Evolutionary conservation across 2,113 vertebrate genomes (phyloP), one percentile per base, ranked within the genome.

Genomic region (Vicugna pacos): DNA sequence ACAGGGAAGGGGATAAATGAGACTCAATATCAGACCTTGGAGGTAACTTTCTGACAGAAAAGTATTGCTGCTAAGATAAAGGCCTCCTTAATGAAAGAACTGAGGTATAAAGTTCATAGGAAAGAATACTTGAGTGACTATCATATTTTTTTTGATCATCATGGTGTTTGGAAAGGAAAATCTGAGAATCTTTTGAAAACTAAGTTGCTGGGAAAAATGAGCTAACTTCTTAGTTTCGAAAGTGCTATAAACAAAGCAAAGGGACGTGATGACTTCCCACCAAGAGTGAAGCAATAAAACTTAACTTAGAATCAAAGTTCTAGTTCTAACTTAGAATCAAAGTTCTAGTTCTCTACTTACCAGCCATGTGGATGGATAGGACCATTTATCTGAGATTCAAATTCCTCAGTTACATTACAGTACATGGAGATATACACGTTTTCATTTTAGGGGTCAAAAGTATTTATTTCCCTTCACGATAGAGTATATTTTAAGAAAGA

Each of bases 1-100:
- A 81, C 3, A 76, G 24, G 54, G 35, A 77, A 42, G 28, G 30
- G 35, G 14, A 67, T 75, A 77, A 84, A 11, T 58, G 35, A 67
- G n/a, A 75, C 32, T 83, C 3, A 13, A 64, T 20, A 76, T 1
- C 35, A 89, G 62, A 77, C 3, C 48, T 35, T n/a, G 11, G 30
- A 77, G 2, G 6, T 89, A 94, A 84, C 15, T 54, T 91, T 90
- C 28, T 82, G 48, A 20, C 32, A 46, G 20, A 60, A 83, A 60
- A 83, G 35, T 56, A 50, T 1, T 95, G 75, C 48, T 86, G n/a
- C 17, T 42, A 92, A 92, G 35, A 89, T 24, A 84, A 89, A 84
- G 46, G 35, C 42, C 22, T 62, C 76, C 30, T 56, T n/a, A 65
- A 86, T 9, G 16, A 46, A 84, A 92, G 38, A 79, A 84, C 0